phyloP scores from a whole-genome alignment of 2,113 vertebrate species.

The Reinhardtius hippoglossoides region DNA sequence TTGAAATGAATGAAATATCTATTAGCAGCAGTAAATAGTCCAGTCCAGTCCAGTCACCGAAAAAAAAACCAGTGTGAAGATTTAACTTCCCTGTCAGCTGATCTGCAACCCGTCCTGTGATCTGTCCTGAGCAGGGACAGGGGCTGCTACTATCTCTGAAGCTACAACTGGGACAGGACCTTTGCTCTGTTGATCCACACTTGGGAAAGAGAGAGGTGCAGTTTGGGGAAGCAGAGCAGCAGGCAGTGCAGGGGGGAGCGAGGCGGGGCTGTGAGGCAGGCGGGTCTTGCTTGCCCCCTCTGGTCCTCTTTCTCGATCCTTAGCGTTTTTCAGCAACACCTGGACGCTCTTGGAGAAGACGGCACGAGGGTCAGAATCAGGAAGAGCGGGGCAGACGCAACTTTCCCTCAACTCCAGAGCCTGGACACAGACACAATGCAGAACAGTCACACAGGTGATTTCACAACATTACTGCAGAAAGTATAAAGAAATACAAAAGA shows the following conservation, averaged over 20 bases:
- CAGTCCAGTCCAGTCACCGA: too few relatives aligned
- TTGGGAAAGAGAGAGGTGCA: neutral
- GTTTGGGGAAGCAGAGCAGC: conserved; percentile 44
- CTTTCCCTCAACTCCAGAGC: conserved; percentile 90
- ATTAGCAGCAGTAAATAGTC: too few relatives aligned
- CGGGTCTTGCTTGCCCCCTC: conserved; percentile 2
- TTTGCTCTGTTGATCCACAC: conserved; percentile 16
- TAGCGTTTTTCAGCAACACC: conserved; percentile 79
- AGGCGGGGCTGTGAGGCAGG: conserved; percentile 1
- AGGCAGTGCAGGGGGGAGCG: conserved; percentile 2
- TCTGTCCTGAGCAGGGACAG: neutral
- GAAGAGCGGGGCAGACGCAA: conserved; percentile 90
- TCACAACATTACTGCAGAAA: neutral
- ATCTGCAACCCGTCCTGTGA: neutral
- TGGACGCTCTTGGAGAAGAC: conserved; percentile 85
- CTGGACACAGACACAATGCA: conserved; percentile 76
- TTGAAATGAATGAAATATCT: neutral
- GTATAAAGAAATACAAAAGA: too few relatives aligned
- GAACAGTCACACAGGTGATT: neutral
- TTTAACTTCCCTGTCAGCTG: conserved; percentile 25
- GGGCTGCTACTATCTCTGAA: neutral
- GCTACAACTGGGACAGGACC: neutral
- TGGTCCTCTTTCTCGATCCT: conserved; percentile 39
- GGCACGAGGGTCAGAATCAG: conserved; percentile 88
- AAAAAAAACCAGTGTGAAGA: neutral